Evolutionary conservation across 1,140 invertebrate genomes (phyloP).

Genomic region (Helicoverpa zea): DNA sequence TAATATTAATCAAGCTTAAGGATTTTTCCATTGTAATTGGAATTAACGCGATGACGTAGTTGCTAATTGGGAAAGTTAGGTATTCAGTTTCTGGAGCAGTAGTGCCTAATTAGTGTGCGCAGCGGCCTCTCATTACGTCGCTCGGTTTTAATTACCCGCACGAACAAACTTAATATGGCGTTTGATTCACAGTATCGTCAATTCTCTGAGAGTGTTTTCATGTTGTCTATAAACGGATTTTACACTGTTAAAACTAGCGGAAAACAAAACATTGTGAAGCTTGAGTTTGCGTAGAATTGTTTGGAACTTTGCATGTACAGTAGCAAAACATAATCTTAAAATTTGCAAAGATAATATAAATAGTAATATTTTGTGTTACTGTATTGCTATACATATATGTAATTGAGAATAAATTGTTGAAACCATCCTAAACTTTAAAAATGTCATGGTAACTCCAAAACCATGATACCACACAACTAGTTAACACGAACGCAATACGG

Average conservation of each 20-base stretch:
- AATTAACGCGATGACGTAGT: slow-evolving; percentile 59
- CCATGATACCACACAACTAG: slow-evolving; percentile 14
- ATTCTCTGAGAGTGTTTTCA: slow-evolving; percentile 24
- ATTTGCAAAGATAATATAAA: no score
- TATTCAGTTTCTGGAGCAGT: slow-evolving; percentile 75
- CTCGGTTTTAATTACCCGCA: slow-evolving; percentile 77
- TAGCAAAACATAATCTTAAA: no score
- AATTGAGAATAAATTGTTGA: no score
- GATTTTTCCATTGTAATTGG: slow-evolving; percentile 57
- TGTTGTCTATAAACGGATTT: slow-evolving; percentile 32
- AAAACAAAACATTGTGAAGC: neutral
- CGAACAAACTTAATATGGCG: slow-evolving; percentile 63
- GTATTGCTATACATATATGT: no score
- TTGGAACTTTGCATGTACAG: neutral
- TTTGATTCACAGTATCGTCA: slow-evolving; percentile 57
- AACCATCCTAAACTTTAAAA: neutral
- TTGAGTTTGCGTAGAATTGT: neutral
- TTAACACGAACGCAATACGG: slow-evolving; percentile 33
- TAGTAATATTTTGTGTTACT: no score
- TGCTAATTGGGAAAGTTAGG: slow-evolving; percentile 79
- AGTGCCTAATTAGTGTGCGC: slow-evolving; percentile 73
- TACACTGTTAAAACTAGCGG: neutral
- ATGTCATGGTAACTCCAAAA: neutral
- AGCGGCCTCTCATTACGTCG: slow-evolving; percentile 69
- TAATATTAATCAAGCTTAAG: slow-evolving; percentile 36